Evolutionary conservation across 2,113 vertebrate genomes (phyloP).

Genomic region (Centrocercus urophasianus): DNA sequence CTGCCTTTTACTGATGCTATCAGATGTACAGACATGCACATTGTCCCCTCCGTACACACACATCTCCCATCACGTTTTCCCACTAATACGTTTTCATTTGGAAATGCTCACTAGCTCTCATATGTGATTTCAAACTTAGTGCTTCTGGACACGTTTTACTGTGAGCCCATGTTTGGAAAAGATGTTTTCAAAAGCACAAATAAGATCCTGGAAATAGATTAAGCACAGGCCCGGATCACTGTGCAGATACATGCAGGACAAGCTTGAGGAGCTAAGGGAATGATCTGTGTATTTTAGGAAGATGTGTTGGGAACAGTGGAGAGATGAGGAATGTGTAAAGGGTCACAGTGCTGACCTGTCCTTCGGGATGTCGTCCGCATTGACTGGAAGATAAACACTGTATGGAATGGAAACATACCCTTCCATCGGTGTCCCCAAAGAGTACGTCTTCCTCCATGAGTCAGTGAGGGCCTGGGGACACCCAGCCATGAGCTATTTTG

Average conservation of each 20-base stretch:
- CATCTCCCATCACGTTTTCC: accelerated
- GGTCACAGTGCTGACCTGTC: constrained; percentile 48
- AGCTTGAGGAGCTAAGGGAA: background rate
- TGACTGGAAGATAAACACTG: constrained; percentile 36
- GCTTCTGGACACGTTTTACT: background rate
- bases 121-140: background rate
- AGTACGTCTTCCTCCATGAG: constrained; percentile 47
- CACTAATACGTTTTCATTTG: accelerated
- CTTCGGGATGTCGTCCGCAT: constrained; percentile 39
- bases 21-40: accelerated
- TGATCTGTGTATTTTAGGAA: background rate
- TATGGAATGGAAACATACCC: constrained; percentile 59
- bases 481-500: constrained; percentile 51
- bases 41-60: accelerated
- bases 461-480: constrained; percentile 64
- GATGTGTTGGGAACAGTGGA: background rate
- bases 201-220: background rate
- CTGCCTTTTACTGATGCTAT: background rate
- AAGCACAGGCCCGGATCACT: accelerated
- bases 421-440: constrained; percentile 30
- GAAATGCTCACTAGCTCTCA: background rate
- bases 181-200: background rate
- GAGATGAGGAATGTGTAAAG: constrained; percentile 53
- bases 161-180: background rate
- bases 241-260: background rate